phyloP scores from a whole-genome alignment of 2,888 invertebrate species.

The Thymelicus sylvestris region DNA sequence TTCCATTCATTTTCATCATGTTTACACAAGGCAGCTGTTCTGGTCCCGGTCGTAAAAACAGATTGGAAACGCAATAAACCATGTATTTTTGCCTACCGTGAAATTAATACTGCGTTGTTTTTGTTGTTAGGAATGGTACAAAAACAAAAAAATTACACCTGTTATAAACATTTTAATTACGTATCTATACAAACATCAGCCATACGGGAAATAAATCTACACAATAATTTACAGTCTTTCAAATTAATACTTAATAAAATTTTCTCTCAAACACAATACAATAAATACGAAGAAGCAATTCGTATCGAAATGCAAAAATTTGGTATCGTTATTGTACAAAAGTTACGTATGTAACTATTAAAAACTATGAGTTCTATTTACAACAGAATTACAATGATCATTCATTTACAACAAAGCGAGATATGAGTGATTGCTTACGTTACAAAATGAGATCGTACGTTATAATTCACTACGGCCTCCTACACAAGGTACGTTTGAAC shows the following conservation, averaged over 20 bases:
- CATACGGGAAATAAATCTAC: slow-evolving; percentile 75
- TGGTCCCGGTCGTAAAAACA: slow-evolving; percentile 70
- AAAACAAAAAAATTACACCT: slow-evolving; percentile 51
- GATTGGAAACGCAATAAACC: slow-evolving; percentile 72
- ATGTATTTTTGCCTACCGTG: slow-evolving; percentile 59
- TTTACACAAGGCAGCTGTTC: slow-evolving; percentile 74
- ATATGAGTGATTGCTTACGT: slow-evolving; percentile 66
- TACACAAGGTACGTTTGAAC: slow-evolving; percentile 81
- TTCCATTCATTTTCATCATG: slow-evolving; percentile 72
- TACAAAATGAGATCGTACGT: slow-evolving; percentile 72
- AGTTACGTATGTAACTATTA: slow-evolving; percentile 68
- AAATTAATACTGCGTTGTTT: slow-evolving; percentile 51
- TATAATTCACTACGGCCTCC: slow-evolving; percentile 52
- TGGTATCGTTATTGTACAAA: slow-evolving; percentile 84
- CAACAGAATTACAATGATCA: slow-evolving; percentile 63
- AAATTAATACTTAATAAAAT: slow-evolving; percentile 80
- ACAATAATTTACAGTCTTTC: slow-evolving; percentile 84
- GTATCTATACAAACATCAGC: slow-evolving; percentile 82
- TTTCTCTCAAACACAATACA: slow-evolving; percentile 70
- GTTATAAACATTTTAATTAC: slow-evolving; percentile 81
- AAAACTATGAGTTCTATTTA: slow-evolving; percentile 69
- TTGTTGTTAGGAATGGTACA: slow-evolving; percentile 26
- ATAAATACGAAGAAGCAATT: slow-evolving; percentile 80
- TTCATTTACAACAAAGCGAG: slow-evolving; percentile 68
- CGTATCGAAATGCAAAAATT: slow-evolving; percentile 79